phyloP scores from a whole-genome alignment of 2,797 vertebrate species.

The Basileuterus tristriatus region DNA sequence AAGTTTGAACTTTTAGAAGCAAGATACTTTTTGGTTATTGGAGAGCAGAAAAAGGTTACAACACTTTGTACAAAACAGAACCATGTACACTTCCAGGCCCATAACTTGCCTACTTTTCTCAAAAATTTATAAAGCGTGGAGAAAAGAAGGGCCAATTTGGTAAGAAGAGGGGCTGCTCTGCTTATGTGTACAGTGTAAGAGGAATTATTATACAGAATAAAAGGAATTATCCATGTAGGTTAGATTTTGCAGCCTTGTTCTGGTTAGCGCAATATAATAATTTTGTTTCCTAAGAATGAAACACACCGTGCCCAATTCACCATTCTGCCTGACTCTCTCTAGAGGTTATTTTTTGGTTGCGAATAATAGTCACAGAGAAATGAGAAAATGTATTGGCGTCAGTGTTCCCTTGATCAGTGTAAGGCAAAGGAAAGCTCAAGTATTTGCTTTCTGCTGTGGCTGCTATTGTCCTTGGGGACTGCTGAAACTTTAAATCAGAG shows the following conservation, averaged over 20 bases:
- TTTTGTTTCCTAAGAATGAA: background rate
- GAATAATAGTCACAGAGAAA: background rate
- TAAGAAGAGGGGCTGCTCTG: background rate
- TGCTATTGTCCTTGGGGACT: conserved; percentile 27
- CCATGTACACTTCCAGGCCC: background rate
- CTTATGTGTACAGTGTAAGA: background rate
- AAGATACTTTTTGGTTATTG: conserved; percentile 37
- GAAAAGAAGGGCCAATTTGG: background rate
- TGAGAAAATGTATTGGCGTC: background rate
- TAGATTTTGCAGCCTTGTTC: background rate
- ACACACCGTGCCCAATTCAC: background rate
- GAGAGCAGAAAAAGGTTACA: conserved; percentile 51
- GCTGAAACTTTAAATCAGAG: conserved; percentile 45
- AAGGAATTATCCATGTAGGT: background rate
- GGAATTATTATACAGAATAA: background rate
- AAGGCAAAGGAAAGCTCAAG: conserved; percentile 1
- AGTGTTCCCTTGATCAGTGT: background rate
- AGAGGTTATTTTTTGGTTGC: background rate
- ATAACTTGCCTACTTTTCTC: background rate
- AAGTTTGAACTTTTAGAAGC: conserved; percentile 65
- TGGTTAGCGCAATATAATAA: background rate
- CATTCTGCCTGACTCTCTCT: background rate
- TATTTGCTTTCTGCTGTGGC: conserved; percentile 21
- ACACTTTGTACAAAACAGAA: conserved; percentile 2
- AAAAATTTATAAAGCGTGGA: background rate